These are phyloP conservation scores for Brevimyrus niger DNA, from an alignment of 2,113 vertebrate species.

Conservation along the genomic window DNA sequence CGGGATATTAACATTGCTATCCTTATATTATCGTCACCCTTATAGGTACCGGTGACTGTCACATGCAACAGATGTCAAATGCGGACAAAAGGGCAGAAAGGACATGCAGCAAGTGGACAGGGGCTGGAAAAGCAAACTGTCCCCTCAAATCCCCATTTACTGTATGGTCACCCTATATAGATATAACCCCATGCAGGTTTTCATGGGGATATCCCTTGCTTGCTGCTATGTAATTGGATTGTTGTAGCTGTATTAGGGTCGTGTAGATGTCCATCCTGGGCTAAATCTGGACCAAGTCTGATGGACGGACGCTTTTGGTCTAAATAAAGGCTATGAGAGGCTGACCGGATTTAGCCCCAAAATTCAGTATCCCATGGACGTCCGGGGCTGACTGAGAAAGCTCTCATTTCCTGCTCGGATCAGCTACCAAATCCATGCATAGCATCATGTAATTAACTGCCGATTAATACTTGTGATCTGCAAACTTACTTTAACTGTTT, in stretches of 20 bases:
- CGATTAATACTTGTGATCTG: not conserved
- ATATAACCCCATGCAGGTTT: not conserved
- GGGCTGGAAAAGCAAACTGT: not conserved
- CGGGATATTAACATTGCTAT: not conserved
- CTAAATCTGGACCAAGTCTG: not conserved
- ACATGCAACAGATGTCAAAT: not conserved
- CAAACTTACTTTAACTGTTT: not conserved
- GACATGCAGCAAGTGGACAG: too few species aligned
- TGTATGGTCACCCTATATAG: not conserved
- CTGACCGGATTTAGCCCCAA: not conserved
- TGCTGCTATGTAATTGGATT: not conserved
- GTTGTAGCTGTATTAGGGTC: not conserved
- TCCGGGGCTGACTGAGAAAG: not conserved
- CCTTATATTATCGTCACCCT: not conserved
- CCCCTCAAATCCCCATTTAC: not conserved
- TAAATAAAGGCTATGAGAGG: not conserved
- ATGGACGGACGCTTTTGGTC: not conserved
- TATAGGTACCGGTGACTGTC: not conserved
- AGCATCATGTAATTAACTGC: not conserved
- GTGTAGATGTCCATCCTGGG: not conserved
- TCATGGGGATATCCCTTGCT: not conserved
- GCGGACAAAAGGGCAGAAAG: too few species aligned
- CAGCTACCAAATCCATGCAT: not conserved
- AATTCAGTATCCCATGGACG: not conserved
- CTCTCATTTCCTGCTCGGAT: not conserved